phyloP scores from a whole-genome alignment of 2,888 invertebrate genomes.

The Orgyia antiqua region DNA sequence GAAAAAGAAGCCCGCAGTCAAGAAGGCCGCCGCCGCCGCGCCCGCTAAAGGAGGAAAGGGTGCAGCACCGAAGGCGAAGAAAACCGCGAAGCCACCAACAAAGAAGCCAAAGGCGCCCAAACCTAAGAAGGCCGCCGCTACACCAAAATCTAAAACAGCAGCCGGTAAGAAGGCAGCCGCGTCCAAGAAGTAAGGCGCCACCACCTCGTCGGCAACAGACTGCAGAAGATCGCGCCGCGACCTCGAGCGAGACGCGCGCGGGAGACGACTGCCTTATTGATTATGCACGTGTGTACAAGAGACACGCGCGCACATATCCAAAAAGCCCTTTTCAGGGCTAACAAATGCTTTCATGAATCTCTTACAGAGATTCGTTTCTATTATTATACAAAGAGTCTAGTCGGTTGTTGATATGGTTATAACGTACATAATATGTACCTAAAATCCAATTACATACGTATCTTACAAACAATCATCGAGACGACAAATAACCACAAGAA shows the following conservation, averaged over 20 bases:
- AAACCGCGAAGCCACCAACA: conserved; percentile 36
- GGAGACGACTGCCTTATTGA: no score
- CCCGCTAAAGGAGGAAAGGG: conserved; percentile 23
- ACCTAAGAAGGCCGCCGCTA: conserved; percentile 35
- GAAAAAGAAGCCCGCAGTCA: conserved; percentile 32
- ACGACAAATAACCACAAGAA: no score
- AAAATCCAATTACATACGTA: no score
- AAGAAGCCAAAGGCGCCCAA: conserved; percentile 54
- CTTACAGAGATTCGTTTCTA: no score
- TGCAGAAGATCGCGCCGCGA: neutral
- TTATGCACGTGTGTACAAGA: no score
- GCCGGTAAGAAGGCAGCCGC: conserved; percentile 25
- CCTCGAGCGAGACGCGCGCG: neutral
- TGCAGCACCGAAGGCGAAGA: conserved; percentile 37
- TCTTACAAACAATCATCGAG: no score
- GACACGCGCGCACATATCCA: no score
- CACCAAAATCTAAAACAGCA: conserved; percentile 1
- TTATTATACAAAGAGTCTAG: no score
- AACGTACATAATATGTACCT: no score
- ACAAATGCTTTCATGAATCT: no score
- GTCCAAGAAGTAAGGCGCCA: conserved; percentile 18
- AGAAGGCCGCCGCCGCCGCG: conserved; percentile 24
- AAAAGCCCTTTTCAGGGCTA: no score
- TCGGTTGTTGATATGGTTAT: no score
- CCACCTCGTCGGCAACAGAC: neutral